Evolutionary conservation across 2,113 vertebrate species (phyloP), one percentile per base, ranked within the genome.

Genomic region (Taxidea taxus): DNA sequence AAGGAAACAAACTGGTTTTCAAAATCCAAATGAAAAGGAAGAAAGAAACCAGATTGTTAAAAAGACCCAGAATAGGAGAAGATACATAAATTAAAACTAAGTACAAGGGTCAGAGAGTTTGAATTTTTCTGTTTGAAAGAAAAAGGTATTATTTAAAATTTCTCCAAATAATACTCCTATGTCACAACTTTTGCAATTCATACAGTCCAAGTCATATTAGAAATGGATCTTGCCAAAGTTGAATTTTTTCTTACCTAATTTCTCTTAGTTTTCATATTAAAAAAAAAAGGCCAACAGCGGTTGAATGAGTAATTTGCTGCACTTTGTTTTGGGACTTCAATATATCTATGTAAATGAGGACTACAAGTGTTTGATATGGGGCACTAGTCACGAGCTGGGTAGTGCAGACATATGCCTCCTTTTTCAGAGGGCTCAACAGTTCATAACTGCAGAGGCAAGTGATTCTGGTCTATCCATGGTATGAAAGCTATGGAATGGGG

Each of bases 131-230:
- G 2, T 74, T 75, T 49, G 85, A 58, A 96, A 92, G n/a, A 64
- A 85, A 92, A 42, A 66, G 62, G 13, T 66, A 34, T 31, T 58
- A 56, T 20, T 89, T 66, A 66, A 66, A 34, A 84, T 72, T 62
- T 87, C 34, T 68, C 34, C 64, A 92, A 90, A 42, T 77, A 88
- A 81, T 44, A 94, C n/a, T 87, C 78, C 49, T 4, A 10, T 2
- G n/a, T 82, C 31, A 95, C 64, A 94, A 92, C 82, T 97, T 94
- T 72, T 97, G 90, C 72, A 94, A 90, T 34, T 97, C 85, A 89
- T 54, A 34, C 31, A 66, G 62, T 90, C 92, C 27, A 66, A 83
- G 77, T 90, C n/a, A 68, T 56, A 84, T 83, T 39, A 96, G 60
- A 87, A 91, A 90, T 42, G 31, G 62, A 94, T 84, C 14, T 64